Conservation (phyloP, 2,113 vertebrate species). For the Miniopterus natalensis region DNA sequence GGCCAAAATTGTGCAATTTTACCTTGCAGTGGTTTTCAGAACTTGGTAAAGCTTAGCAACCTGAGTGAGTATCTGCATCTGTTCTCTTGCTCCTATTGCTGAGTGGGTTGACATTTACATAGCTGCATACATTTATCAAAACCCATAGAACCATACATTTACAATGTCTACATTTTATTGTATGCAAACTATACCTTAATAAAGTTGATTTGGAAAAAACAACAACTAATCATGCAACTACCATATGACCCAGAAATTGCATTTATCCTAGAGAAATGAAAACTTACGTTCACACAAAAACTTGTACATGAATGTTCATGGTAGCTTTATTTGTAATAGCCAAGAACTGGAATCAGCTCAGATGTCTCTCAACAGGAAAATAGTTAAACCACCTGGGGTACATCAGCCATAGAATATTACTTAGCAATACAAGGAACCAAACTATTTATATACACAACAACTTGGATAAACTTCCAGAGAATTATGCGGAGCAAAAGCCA, state of each 20-base stretch:
- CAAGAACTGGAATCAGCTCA: neutral
- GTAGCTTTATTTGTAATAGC: neutral
- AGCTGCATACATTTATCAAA: neutral
- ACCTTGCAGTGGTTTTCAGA: slow-evolving; percentile 37
- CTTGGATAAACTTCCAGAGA: neutral
- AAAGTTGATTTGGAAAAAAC: neutral
- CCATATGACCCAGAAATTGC: neutral
- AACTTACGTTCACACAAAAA: slow-evolving; percentile 12
- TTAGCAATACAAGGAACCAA: neutral
- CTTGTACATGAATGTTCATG: neutral
- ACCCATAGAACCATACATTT: neutral
- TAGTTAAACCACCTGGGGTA: neutral
- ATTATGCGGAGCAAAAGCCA: neutral
- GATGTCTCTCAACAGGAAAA: neutral
- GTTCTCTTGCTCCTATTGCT: neutral
- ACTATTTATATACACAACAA: neutral
- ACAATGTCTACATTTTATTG: slow-evolving; percentile 1
- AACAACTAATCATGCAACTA: neutral
- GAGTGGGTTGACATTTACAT: neutral
- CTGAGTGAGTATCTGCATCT: neutral
- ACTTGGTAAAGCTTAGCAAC: neutral
- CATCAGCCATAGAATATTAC: neutral
- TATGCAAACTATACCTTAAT: slow-evolving; percentile 22
- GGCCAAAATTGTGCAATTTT: neutral
- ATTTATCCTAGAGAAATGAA: neutral